These are phyloP conservation scores for Riparia riparia DNA, from an alignment of 2,113 vertebrate species.

Conservation along the genomic window DNA sequence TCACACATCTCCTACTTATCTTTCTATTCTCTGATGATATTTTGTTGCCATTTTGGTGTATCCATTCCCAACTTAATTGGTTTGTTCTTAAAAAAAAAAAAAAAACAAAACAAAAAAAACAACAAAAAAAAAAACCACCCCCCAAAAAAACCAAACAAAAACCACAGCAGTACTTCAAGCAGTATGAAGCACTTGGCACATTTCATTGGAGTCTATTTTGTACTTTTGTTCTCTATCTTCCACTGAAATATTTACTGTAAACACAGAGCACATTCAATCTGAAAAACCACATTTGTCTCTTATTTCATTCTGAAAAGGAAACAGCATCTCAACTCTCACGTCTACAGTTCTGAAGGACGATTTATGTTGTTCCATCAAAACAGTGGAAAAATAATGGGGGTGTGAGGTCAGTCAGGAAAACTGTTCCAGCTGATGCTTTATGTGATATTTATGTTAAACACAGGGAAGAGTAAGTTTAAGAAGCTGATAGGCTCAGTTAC, in stretches of 20 bases:
- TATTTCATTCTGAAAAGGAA: slow-evolving; percentile 14
- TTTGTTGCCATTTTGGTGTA: background rate
- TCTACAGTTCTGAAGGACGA: background rate
- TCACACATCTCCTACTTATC: background rate
- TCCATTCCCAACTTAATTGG: background rate
- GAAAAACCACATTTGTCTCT: background rate
- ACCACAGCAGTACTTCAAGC: background rate
- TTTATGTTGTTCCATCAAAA: slow-evolving; percentile 20
- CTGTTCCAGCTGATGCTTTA: slow-evolving; percentile 1
- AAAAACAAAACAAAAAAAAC: background rate
- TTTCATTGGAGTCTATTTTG: background rate
- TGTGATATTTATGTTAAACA: background rate
- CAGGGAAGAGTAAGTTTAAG: background rate
- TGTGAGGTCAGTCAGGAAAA: slow-evolving; percentile 15
- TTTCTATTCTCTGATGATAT: background rate
- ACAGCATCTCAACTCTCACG: background rate
- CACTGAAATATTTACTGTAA: slow-evolving; percentile 37
- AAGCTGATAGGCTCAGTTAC: background rate
- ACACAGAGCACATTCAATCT: background rate
- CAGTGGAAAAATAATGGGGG: background rate
- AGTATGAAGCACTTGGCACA: background rate
- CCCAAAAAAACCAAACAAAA: background rate
- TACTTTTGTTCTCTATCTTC: slow-evolving; percentile 23
- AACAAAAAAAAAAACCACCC: background rate
- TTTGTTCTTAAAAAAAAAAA: background rate